phyloP scores from a whole-genome alignment of 1,140 invertebrate species.

The Arion vulgaris region DNA sequence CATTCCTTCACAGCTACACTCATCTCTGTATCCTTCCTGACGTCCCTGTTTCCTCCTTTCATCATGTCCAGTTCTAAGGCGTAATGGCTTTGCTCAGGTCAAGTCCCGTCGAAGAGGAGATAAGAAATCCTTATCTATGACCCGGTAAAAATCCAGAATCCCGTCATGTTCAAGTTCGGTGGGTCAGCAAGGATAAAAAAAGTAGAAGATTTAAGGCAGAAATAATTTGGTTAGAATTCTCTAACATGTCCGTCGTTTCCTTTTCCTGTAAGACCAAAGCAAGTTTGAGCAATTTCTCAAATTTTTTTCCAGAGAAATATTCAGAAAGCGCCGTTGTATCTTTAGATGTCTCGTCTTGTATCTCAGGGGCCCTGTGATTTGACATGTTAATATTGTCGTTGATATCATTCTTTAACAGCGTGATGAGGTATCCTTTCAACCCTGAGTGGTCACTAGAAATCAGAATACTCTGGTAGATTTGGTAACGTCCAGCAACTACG shows the following conservation, averaged over 20 bases:
- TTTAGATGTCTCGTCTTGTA: background rate
- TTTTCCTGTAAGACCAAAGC: conserved; percentile 79
- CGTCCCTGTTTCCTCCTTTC: conserved; percentile 48
- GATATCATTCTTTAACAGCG: conserved; percentile 82
- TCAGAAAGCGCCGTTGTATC: background rate
- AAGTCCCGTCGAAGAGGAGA: conserved; percentile 80
- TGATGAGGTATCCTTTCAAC: conserved; percentile 81
- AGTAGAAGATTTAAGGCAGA: conserved; percentile 82
- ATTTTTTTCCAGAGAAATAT: conserved; percentile 47
- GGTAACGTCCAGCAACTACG: conserved; percentile 79
- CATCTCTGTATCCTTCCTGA: conserved; percentile 35
- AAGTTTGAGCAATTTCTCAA: conserved; percentile 51
- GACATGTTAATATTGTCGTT: conserved; percentile 29
- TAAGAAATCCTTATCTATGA: conserved; percentile 78
- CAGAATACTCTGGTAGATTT: conserved; percentile 79
- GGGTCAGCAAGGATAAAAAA: conserved; percentile 81
- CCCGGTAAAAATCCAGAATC: conserved; percentile 77
- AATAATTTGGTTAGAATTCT: conserved; percentile 83
- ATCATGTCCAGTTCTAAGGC: conserved; percentile 79
- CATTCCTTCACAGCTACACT: conserved; percentile 77
- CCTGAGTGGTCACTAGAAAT: conserved; percentile 80
- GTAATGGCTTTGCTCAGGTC: conserved; percentile 84
- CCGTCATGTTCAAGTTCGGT: conserved; percentile 76
- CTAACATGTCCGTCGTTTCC: conserved; percentile 82
- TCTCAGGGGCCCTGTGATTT: background rate